phyloP scores from a whole-genome alignment of 2,888 invertebrate genomes.

The Phyllotreta cruciferae region DNA sequence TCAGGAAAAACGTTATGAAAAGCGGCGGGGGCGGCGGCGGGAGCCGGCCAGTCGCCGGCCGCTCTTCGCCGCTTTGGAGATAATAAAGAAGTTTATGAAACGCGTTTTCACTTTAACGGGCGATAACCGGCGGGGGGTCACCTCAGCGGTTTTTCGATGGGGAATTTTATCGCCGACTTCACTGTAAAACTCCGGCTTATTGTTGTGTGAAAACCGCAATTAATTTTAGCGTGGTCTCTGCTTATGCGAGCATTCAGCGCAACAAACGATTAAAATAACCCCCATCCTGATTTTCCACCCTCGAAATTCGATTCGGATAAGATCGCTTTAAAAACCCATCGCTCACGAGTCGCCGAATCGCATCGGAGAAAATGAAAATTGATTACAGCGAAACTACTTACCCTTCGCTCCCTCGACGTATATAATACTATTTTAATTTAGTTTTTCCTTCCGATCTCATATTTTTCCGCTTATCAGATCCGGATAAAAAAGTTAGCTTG shows the following conservation, averaged over 20 bases:
- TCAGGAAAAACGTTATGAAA: constrained; percentile 38
- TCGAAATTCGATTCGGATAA: not conserved
- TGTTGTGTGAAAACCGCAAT: too few relatives aligned
- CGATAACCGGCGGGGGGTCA: constrained; percentile 4
- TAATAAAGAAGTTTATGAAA: constrained; percentile 26
- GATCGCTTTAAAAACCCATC: constrained; percentile 28
- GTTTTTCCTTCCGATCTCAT: constrained; percentile 51
- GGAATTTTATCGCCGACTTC: too few relatives aligned
- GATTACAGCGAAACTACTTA: constrained; percentile 22
- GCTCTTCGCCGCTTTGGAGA: constrained; percentile 13
- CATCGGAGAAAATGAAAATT: constrained; percentile 32
- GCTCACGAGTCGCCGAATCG: constrained; percentile 31
- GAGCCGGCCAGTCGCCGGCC: not conserved
- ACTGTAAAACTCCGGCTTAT: too few relatives aligned
- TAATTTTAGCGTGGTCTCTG: too few relatives aligned
- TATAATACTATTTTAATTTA: constrained; percentile 50
- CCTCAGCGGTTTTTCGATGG: constrained; percentile 10
- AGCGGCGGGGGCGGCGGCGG: constrained; percentile 16
- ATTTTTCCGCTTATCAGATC: constrained; percentile 50
- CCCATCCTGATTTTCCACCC: too few relatives aligned
- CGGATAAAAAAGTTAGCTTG: constrained; percentile 46
- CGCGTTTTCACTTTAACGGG: constrained; percentile 19
- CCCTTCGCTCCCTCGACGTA: constrained; percentile 25
- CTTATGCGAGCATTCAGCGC: too few relatives aligned
- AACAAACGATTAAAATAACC: too few relatives aligned